phyloP scores from a whole-genome alignment of 2,797 vertebrate species.

The Potorous gilbertii region DNA sequence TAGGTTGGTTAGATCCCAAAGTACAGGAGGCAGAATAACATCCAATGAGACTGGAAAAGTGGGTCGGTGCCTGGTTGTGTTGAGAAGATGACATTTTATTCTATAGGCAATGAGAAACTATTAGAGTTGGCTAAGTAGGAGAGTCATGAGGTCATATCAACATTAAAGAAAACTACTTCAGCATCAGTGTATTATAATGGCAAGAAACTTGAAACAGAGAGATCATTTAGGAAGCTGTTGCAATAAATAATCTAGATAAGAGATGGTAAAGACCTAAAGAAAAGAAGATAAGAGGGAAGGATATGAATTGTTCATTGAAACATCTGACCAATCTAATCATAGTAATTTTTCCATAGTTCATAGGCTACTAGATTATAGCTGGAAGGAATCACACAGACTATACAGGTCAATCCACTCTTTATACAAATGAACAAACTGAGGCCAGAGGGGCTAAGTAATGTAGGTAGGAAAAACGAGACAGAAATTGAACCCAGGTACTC shows the following conservation, averaged over 20 bases:
- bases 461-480: neutral
- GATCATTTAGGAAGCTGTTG: neutral
- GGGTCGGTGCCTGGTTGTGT: neutral
- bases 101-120: neutral
- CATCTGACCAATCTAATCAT: neutral
- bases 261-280: neutral
- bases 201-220: neutral
- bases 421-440: neutral
- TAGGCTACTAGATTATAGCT: neutral
- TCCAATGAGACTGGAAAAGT: neutral
- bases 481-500: neutral
- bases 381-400: neutral
- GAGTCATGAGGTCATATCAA: neutral
- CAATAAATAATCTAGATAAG: neutral
- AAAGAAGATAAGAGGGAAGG: neutral
- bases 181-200: neutral
- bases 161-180: neutral
- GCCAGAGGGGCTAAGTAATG: neutral
- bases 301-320: neutral
- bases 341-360: neutral
- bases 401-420: neutral
- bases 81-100: neutral
- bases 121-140: neutral
- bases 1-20: neutral
- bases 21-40: neutral